These are phyloP conservation scores for Acrocyrtus sp. DNA, from an alignment of 2,888 invertebrate genomes.

Conservation along the genomic window DNA sequence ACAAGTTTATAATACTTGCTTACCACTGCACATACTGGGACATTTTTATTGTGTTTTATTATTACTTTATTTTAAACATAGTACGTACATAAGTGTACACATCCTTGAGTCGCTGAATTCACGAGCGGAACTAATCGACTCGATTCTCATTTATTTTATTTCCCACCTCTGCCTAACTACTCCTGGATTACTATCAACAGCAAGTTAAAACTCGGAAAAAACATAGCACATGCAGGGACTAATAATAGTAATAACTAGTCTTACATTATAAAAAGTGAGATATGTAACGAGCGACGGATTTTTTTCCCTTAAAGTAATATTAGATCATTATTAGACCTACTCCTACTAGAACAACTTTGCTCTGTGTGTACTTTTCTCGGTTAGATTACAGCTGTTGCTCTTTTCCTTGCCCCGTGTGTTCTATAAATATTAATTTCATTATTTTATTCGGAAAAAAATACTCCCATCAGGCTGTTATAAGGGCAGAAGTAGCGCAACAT, in stretches of 20 bases:
- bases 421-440: constrained; percentile 50
- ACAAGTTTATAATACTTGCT: constrained; percentile 24
- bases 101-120: constrained; percentile 55
- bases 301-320: not conserved
- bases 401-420: constrained; percentile 13
- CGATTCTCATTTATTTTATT: constrained; percentile 61
- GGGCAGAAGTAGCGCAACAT: too few species aligned
- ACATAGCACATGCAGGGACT: constrained; percentile 31
- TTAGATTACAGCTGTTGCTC: constrained; percentile 38
- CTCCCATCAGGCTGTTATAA: too few species aligned
- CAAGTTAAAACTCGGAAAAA: constrained; percentile 11
- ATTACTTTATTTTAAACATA: constrained; percentile 53
- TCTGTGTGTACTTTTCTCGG: constrained; percentile 29
- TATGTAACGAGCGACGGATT: not conserved
- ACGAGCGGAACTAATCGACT: constrained; percentile 63
- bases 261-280: not conserved
- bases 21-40: constrained; percentile 17
- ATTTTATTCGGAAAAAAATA: constrained; percentile 16
- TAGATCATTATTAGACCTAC: not conserved
- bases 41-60: constrained; percentile 51
- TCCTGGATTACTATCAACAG: constrained; percentile 12
- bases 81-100: too few species aligned
- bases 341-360: not conserved
- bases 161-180: constrained; percentile 49
- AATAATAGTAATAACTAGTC: not conserved